Evolutionary conservation across 2,113 vertebrate species (phyloP).

Genomic region (Macquaria ambigua): DNA sequence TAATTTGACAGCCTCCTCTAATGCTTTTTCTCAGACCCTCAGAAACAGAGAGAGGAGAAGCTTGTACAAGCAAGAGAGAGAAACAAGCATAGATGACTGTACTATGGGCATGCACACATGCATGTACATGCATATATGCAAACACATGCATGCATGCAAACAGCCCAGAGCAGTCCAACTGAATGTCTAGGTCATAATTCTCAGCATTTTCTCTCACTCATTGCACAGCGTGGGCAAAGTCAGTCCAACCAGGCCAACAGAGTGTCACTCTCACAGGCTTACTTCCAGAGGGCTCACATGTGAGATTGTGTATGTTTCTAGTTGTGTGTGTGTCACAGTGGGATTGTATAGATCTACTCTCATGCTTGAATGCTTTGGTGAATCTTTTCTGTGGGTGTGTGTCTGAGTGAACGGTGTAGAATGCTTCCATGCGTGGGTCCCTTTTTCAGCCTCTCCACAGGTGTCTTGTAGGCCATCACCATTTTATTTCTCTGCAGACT

Average conservation of each 20-base stretch:
- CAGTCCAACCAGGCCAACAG: background rate
- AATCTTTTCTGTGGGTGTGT: background rate
- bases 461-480: constrained; percentile 42
- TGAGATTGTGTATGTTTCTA: constrained; percentile 10
- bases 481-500: constrained; percentile 46
- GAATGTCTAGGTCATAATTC: constrained; percentile 9
- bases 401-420: background rate
- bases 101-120: background rate
- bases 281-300: background rate
- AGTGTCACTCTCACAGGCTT: constrained; percentile 1
- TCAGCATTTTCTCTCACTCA: constrained; percentile 13
- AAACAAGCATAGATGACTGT: background rate
- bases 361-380: constrained; percentile 10
- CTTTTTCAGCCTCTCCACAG: constrained; percentile 34
- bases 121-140: background rate
- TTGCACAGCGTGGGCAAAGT: constrained; percentile 38
- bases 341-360: background rate
- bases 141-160: constrained; percentile 29
- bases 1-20: constrained; percentile 69
- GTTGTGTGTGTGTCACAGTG: background rate
- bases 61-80: constrained; percentile 24
- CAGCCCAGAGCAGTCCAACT: constrained; percentile 23
- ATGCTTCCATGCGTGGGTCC: background rate
- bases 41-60: constrained; percentile 25
- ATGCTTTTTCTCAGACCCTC: constrained; percentile 45